Base-by-base conservation (phyloP, 2,113 vertebrate genomes). In the Cottus gobio region DNA sequence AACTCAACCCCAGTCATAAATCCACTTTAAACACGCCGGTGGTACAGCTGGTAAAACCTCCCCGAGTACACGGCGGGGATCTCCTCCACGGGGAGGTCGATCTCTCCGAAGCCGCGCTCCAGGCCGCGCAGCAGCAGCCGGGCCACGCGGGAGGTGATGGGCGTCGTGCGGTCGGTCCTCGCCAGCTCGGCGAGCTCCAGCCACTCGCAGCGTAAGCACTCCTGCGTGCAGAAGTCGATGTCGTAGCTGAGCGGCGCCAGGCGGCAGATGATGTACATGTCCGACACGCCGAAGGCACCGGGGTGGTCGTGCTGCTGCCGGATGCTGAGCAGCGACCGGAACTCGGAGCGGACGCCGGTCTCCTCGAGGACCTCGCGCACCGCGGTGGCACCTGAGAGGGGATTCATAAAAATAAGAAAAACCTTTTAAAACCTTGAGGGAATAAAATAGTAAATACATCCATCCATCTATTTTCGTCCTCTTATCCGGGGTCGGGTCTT, bases 301-400 rank as follows among this genome's bases (percentile, higher is more conserved):
- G 97, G 98, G 58, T 95, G 95, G 44, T 90, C 2, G 84, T 99
- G 98, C 85, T 98, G 98, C 93, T 99, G 98, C 28, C 98, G 94
- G 52, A 99, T 71, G 78, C 97, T 97, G 79, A 99, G 92, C 88
- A 99, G 95, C 75, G 98, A 96, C 80, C 85, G 93, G 95, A 99
- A 99, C 87, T 98, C 94, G 0, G 97, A 95, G 82, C 86, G 95
- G 22, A 99, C 91, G 30, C 98, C 97, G 3, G 98, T 99, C 88
- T 99, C 98, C 92, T 99, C 98, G 0, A 96, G 96, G 46, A 99
- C 98, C 84, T 99, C 98, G 2, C 97, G 95, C 36, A 97, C 93
- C n/a, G 97, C 98, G 10, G 97, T 98, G 82, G 89, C 94, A 62
- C 96, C 98, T 96, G 80, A 36, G 13, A 5, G 46, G 3, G 6